Evolutionary conservation across 2,797 vertebrate genomes (phyloP).

Genomic region (Acropternis orthonyx): DNA sequence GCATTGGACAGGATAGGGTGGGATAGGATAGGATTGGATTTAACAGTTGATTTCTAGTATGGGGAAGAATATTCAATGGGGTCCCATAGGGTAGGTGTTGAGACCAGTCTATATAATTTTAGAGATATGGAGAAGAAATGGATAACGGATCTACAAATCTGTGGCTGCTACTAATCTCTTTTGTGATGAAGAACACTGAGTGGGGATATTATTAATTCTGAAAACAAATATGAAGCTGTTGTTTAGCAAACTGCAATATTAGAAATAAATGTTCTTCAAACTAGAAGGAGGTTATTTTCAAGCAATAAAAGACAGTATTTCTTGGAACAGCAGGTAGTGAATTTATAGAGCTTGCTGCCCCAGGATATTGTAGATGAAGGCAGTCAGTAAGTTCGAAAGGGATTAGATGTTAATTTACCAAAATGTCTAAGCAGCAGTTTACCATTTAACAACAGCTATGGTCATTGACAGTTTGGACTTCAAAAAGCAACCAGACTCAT

Average conservation of each 20-base stretch:
- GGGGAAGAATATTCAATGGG: background rate
- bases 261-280: background rate
- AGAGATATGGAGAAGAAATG: background rate
- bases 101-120: background rate
- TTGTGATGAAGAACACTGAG: background rate
- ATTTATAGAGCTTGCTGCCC: background rate
- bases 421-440: background rate
- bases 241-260: background rate
- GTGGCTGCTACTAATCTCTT: background rate
- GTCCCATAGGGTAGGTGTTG: background rate
- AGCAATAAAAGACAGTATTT: background rate
- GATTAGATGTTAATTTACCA: background rate
- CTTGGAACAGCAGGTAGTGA: background rate
- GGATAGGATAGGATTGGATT: background rate
- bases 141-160: background rate
- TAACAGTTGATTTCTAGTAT: background rate
- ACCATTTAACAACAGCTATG: background rate
- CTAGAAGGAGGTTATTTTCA: background rate
- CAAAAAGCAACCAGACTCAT: background rate
- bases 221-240: background rate
- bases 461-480: background rate
- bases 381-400: accelerated
- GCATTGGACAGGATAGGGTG: background rate
- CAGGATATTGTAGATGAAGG: accelerated
- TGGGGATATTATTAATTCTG: background rate